A percentile compares a stretch with the other conserved stretches of the same genome.
Evolutionary conservation across 2,797 vertebrate species (phyloP).

Genomic region (Hyperoplus immaculatus): DNA sequence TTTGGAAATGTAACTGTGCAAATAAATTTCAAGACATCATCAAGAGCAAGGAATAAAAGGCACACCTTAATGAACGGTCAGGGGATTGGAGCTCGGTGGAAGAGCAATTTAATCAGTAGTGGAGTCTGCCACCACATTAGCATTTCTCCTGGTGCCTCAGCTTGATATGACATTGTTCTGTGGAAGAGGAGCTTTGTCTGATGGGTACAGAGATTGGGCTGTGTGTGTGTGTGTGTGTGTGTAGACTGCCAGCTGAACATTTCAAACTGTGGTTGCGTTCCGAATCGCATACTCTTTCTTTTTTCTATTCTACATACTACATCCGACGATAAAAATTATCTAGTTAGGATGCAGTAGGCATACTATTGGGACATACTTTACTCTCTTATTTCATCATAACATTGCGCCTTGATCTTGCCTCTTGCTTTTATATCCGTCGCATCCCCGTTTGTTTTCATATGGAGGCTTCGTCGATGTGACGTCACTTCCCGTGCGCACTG

Average conservation of each 20-base stretch:
- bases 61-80: conserved; percentile 56
- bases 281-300: no score
- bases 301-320: no score
- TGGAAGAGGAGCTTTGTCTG: conserved; percentile 33
- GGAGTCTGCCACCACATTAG: conserved; percentile 51
- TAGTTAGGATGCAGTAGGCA: no score
- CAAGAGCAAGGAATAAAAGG: conserved; percentile 52
- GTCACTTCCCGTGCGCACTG: no score
- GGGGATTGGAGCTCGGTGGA: conserved; percentile 53
- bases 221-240: conserved; percentile 5
- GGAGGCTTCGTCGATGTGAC: no score
- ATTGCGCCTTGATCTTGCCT: no score
- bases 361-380: no score
- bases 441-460: no score
- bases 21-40: conserved; percentile 56
- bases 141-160: conserved; percentile 57
- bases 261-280: neutral
- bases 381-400: no score
- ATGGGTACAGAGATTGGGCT: conserved; percentile 35
- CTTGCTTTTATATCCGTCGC: no score
- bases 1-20: conserved; percentile 50
- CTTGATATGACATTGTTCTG: conserved; percentile 58
- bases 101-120: conserved; percentile 58
- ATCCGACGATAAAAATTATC: no score
- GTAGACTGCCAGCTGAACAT: conserved; percentile 25